These are phyloP conservation scores for Bergia sp. DNA, from an alignment of 92 coral and sea anemone species.

Conservation along the genomic window DNA sequence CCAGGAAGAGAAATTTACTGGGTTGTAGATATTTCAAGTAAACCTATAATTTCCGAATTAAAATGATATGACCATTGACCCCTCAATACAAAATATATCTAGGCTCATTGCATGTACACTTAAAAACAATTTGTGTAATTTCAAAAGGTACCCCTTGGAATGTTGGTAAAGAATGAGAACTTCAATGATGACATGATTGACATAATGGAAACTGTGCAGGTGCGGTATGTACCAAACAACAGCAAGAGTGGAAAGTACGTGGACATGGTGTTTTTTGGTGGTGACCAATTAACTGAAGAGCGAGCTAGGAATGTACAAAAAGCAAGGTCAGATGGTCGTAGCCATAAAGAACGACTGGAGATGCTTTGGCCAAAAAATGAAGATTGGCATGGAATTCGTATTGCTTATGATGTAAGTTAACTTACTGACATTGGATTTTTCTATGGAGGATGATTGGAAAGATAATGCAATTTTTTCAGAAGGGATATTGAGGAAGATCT, in stretches of 20 bases:
- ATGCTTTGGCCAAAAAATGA: conserved; percentile 72
- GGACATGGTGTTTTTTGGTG: too few relatives aligned
- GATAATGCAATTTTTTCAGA: too few relatives aligned
- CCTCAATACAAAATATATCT: neutral
- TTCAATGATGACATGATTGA: conserved; percentile 71
- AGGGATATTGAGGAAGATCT: too few relatives aligned
- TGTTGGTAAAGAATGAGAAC: conserved; percentile 56
- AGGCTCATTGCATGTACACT: neutral
- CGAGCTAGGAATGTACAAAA: conserved; percentile 69
- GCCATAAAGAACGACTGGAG: conserved; percentile 46
- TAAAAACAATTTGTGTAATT: neutral
- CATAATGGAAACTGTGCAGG: conserved; percentile 57
- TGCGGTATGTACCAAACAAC: conserved; percentile 54
- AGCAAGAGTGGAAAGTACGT: conserved; percentile 29
- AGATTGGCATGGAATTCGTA: conserved; percentile 76
- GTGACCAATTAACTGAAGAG: conserved; percentile 60
- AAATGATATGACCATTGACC: neutral
- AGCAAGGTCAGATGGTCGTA: conserved; percentile 61
- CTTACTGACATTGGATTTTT: too few relatives aligned
- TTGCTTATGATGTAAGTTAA: conserved; percentile 55
- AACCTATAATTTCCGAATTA: neutral
- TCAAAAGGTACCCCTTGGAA: neutral
- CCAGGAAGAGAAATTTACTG: neutral
- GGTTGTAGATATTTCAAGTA: neutral
- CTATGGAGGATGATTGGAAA: too few relatives aligned